phyloP scores from a whole-genome alignment of 2,113 vertebrate genomes.

The Rhizomys pruinosus region DNA sequence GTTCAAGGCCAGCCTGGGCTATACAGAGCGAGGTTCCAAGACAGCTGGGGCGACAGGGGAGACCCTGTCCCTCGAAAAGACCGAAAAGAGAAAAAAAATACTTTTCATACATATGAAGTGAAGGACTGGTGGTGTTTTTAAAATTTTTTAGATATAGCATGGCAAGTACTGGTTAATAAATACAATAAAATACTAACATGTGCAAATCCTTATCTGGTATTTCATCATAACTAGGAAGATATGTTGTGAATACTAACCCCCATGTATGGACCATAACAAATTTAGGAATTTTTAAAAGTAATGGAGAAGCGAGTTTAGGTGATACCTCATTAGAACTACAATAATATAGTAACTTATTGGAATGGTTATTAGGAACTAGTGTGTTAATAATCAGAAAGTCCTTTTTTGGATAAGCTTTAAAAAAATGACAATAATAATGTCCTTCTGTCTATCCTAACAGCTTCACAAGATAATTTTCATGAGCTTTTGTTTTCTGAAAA shows the following conservation, averaged over 20 bases:
- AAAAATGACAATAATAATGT: neutral
- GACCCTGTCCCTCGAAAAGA: too few species aligned
- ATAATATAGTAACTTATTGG: neutral
- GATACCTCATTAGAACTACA: neutral
- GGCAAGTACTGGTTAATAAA: conserved; percentile 29
- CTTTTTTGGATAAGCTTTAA: conserved; percentile 25
- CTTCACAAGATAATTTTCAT: neutral
- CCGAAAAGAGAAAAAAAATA: too few species aligned
- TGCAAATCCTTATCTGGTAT: neutral
- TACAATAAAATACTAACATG: conserved; percentile 49
- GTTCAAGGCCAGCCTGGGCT: too few species aligned
- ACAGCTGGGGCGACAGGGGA: too few species aligned
- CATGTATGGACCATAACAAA: neutral
- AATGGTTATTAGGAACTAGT: neutral
- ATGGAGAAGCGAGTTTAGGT: too few species aligned
- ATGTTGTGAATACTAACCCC: neutral
- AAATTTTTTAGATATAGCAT: neutral
- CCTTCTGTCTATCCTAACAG: conserved; percentile 30
- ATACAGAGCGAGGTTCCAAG: too few species aligned
- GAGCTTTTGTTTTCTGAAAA: conserved; percentile 2
- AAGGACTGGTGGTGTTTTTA: conserved; percentile 2
- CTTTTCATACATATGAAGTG: neutral
- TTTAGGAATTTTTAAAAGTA: too few species aligned
- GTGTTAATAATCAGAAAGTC: conserved; percentile 32
- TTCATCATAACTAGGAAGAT: conserved; percentile 4